Percentiles rank a stretch among this genome's conserved stretches.
These are phyloP conservation scores for Nasonia vitripennis DNA, from an alignment of 1,140 invertebrate species.

Conservation along the genomic window DNA sequence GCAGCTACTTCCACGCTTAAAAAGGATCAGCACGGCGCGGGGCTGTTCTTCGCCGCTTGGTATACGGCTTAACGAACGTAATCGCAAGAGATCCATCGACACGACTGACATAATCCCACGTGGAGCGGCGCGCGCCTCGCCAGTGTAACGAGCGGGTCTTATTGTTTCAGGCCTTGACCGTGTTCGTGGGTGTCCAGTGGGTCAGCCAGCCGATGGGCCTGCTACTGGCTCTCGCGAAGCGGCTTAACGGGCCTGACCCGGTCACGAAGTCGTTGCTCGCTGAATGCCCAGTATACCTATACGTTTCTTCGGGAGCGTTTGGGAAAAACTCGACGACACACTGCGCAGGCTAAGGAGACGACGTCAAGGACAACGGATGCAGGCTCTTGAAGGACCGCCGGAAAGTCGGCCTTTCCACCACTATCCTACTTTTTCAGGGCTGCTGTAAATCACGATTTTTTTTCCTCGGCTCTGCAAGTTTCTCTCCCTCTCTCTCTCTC, in stretches of 20 bases:
- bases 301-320: slow-evolving; percentile 29
- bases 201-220: slow-evolving; percentile 51
- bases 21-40: not conserved
- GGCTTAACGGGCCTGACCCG: not conserved
- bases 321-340: not conserved
- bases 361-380: not conserved
- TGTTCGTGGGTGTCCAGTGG: slow-evolving; percentile 58
- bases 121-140: not conserved
- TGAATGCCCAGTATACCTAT: not conserved
- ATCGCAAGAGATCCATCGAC: slow-evolving; percentile 23
- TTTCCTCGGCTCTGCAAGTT: slow-evolving; percentile 13
- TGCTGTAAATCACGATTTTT: slow-evolving; percentile 53
- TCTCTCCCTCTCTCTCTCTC: not conserved
- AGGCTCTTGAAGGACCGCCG: slow-evolving; percentile 23
- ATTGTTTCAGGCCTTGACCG: slow-evolving; percentile 54
- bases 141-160: not conserved
- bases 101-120: slow-evolving; percentile 40
- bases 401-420: slow-evolving; percentile 44
- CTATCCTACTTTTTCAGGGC: slow-evolving; percentile 24
- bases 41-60: not conserved
- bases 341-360: not conserved
- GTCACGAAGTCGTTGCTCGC: not conserved
- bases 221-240: slow-evolving; percentile 19
- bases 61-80: slow-evolving; percentile 30
- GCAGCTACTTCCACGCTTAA: not conserved